phyloP scores from a whole-genome alignment of 2,113 vertebrate species.

The Brachionichthys hirsutus region DNA sequence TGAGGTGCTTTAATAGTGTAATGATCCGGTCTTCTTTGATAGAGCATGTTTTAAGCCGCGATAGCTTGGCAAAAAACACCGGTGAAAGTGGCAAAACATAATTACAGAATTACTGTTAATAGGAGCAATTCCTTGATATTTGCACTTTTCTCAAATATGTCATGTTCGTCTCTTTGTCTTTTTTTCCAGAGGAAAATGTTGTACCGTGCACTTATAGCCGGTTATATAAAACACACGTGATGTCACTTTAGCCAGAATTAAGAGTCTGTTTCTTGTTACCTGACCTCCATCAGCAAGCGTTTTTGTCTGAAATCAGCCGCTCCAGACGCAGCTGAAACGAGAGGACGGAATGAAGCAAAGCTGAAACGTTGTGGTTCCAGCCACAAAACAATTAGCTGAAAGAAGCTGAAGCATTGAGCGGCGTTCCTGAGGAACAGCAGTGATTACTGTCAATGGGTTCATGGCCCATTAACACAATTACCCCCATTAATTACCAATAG shows the following conservation, averaged over 20 bases:
- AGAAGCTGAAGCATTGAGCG: background rate
- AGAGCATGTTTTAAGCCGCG: constrained; percentile 4
- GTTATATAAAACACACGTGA: too few relatives aligned
- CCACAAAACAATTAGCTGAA: too few relatives aligned
- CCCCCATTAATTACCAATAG: background rate
- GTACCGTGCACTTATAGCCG: background rate
- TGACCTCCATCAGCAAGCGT: too few relatives aligned
- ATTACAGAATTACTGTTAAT: background rate
- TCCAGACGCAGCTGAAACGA: too few relatives aligned
- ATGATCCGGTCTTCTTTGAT: constrained; percentile 1
- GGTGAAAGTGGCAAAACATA: background rate
- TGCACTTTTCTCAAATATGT: too few relatives aligned
- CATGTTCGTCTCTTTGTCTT: too few relatives aligned
- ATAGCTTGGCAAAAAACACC: constrained; percentile 2
- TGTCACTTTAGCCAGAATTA: too few relatives aligned
- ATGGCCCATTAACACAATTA: too few relatives aligned
- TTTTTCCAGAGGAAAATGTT: too few relatives aligned
- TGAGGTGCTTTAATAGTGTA: background rate
- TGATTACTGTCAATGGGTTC: background rate
- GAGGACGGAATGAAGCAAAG: too few relatives aligned
- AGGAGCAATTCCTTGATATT: background rate
- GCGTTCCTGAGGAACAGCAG: background rate
- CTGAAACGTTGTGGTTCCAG: too few relatives aligned
- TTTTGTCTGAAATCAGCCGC: background rate
- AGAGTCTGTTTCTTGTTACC: too few relatives aligned